Conservation (phyloP, 2,797 vertebrate genomes). For the Trichosurus vulpecula region DNA sequence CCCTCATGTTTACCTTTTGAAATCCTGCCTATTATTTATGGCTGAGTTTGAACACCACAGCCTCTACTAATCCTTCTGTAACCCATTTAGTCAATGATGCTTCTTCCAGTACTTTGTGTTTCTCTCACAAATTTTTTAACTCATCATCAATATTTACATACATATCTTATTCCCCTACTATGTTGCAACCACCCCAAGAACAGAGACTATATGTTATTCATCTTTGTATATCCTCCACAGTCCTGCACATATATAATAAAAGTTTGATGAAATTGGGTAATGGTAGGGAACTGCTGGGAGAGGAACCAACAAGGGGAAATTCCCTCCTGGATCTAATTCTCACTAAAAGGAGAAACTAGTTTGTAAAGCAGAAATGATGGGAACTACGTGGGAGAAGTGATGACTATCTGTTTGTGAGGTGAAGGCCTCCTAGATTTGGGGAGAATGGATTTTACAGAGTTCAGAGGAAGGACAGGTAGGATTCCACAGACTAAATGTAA, state of each 20-base stretch:
- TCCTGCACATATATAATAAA: background rate
- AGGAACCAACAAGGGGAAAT: background rate
- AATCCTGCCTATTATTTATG: background rate
- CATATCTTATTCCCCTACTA: background rate
- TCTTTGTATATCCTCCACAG: background rate
- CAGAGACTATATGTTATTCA: background rate
- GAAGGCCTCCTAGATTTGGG: background rate
- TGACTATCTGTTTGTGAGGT: background rate
- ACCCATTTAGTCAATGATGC: background rate
- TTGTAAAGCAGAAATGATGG: background rate
- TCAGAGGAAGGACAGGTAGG: background rate
- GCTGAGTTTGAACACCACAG: background rate
- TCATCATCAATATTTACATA: background rate
- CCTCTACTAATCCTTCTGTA: background rate
- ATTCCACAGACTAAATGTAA: background rate
- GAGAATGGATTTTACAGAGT: background rate
- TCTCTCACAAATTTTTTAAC: background rate
- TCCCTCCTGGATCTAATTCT: background rate
- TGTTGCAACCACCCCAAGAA: background rate
- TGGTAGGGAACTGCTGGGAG: background rate
- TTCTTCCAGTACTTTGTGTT: background rate
- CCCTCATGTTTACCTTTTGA: background rate
- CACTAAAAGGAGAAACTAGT: background rate
- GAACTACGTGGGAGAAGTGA: background rate
- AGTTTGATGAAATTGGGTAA: background rate